These are phyloP conservation scores for Physeter macrocephalus DNA, from an alignment of 2,113 vertebrate genomes.

Conservation along the genomic window DNA sequence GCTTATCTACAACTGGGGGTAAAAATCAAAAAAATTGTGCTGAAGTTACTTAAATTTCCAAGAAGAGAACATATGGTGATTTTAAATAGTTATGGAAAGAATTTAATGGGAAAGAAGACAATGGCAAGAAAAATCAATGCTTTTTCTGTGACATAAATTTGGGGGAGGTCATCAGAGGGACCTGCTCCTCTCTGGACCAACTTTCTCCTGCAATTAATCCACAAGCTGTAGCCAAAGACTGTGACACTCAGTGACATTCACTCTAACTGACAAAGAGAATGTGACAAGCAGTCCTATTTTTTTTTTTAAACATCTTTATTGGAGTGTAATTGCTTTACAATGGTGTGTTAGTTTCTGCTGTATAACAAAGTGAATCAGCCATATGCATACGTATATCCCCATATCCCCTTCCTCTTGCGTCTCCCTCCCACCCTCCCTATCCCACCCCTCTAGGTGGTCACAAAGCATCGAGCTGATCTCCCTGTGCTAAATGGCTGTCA, in stretches of 20 bases:
- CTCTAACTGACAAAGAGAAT: slow-evolving; percentile 38
- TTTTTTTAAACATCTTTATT: background rate
- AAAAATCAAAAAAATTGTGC: slow-evolving; percentile 22
- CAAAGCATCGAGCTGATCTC: no score
- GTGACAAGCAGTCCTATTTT: slow-evolving; percentile 33
- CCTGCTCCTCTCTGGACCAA: background rate
- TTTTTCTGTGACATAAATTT: background rate
- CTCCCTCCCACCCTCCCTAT: no score
- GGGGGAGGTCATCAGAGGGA: background rate
- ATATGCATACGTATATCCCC: rapidly evolving
- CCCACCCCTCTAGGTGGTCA: no score
- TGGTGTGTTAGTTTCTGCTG: no score
- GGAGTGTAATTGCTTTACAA: no score
- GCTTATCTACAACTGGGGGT: background rate
- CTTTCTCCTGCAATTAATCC: background rate
- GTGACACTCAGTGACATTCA: slow-evolving; percentile 9
- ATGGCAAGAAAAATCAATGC: background rate
- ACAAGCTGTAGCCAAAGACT: background rate
- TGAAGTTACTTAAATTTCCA: slow-evolving; percentile 35
- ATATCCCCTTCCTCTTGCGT: no score
- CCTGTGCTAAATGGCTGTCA: no score
- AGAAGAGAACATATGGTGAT: slow-evolving; percentile 44
- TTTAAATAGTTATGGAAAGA: slow-evolving; percentile 41
- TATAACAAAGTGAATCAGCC: no score
- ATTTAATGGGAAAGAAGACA: slow-evolving; percentile 30